Percentiles rank a stretch among this genome's conserved stretches.
phyloP scores from a whole-genome alignment of 2,888 invertebrate species.

The Amiota minor region DNA sequence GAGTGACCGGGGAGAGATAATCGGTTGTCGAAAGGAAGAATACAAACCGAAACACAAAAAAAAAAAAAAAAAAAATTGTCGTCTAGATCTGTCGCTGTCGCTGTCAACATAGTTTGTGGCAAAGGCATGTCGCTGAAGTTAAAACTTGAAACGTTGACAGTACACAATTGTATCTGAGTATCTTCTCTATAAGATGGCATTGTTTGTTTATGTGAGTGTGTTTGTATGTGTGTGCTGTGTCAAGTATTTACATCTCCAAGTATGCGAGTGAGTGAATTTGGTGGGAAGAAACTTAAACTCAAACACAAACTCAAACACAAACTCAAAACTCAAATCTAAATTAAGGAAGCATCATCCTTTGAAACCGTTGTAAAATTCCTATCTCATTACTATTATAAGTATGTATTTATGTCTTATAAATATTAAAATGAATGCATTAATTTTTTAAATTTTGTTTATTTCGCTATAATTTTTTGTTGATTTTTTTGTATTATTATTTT shows the following conservation, averaged over 20 bases:
- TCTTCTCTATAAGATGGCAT: no score
- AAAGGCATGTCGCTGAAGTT: slow-evolving; percentile 60
- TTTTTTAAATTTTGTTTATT: slow-evolving; percentile 36
- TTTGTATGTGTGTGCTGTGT: slow-evolving; percentile 37
- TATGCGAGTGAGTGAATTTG: neutral
- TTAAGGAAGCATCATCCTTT: neutral
- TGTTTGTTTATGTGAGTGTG: no score
- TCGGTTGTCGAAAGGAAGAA: slow-evolving; percentile 2
- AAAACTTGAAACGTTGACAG: slow-evolving; percentile 51
- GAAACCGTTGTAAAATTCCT: no score
- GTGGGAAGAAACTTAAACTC: slow-evolving; percentile 13
- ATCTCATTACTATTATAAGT: no score
- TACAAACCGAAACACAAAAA: neutral
- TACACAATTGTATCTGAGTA: slow-evolving; percentile 59
- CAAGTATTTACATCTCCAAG: slow-evolving; percentile 25
- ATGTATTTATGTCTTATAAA: neutral
- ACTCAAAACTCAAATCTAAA: neutral
- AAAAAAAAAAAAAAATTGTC: slow-evolving; percentile 42
- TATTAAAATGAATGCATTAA: slow-evolving; percentile 20
- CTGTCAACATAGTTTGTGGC: slow-evolving; percentile 66
- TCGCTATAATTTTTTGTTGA: slow-evolving; percentile 31
- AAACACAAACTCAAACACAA: neutral
- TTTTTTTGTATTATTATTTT: slow-evolving; percentile 30
- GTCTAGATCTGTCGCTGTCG: slow-evolving; percentile 70
- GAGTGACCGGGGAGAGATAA: neutral